Base-by-base conservation (phyloP, 2,797 vertebrate genomes). In the Odontamblyopus rebecca region DNA sequence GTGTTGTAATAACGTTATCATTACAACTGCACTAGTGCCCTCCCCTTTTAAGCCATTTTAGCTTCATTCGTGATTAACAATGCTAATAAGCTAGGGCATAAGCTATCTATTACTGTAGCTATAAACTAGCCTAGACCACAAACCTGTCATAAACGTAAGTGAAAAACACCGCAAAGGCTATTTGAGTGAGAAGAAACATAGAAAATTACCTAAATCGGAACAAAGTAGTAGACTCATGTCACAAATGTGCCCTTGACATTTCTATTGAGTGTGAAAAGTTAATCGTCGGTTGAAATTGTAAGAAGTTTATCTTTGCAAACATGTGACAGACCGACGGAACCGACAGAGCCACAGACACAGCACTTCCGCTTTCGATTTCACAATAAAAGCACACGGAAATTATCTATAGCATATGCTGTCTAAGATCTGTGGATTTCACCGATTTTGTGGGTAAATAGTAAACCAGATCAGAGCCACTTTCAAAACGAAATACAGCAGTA, bases 171-270 rank as follows among this genome's bases (percentile, higher is more conserved):
- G 13, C 44, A 8, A 18, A 27, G 9, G 11, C 26, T 1, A 54
- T 0, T 19, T 4, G 44, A 48, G 5, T 4, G 4, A 30, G 6
- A 6, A 27, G 27, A 74, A 61, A 59, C n/a, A 1, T 48, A 0
- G 19, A 1, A 5, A 41, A 80, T 75, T 83, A 91, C 89, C 88
- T 78, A 70, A 38, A 59, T 26, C 62, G 26, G 61, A 11, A 68
- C 59, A 8, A 74, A 73, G 53, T 26, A 2, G 0, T 9, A 6
- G 1, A 16, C 6, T 67, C n/a, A 56, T 16, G 66, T 56, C 13
- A 73, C 59, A 69, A 59, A 38, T 64, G 27, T 4, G 1, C 12
- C 11, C 12, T 7, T 1, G 1, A 44, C 8, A 23, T 38, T 11
- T 0, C 18, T 48, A 11, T 7, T 41, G 27, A 30, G 32, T 4